Conservation (phyloP, 2,888 invertebrate genomes). For the Caenorhabditis sp. region DNA sequence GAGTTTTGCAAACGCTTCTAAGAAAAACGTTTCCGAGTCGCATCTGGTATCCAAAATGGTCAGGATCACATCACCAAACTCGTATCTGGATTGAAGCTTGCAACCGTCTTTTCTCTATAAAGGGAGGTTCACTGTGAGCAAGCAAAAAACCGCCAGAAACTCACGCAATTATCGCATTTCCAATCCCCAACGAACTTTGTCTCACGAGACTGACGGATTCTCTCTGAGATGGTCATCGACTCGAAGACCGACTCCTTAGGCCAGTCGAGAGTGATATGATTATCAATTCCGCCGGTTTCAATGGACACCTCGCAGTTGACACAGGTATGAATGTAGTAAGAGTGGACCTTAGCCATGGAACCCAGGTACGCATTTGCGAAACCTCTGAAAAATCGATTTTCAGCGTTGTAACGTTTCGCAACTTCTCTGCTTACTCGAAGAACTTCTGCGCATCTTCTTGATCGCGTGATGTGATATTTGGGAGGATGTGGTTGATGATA, state of each 20-base stretch:
- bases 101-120: not conserved
- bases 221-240: not conserved
- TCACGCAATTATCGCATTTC: not conserved
- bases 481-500: not conserved
- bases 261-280: not conserved
- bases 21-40: not conserved
- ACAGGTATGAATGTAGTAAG: not conserved
- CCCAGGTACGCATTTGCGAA: not conserved
- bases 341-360: not conserved
- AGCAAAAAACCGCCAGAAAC: too few relatives aligned
- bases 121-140: too few relatives aligned
- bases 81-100: not conserved
- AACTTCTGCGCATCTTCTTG: slow-evolving; percentile 26
- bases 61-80: not conserved
- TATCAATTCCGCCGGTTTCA: not conserved
- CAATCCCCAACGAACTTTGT: not conserved
- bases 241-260: not conserved
- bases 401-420: too few relatives aligned
- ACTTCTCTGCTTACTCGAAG: too few relatives aligned
- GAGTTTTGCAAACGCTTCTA: too few relatives aligned
- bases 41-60: not conserved
- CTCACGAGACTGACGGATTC: not conserved
- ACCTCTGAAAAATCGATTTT: not conserved
- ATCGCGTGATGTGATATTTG: too few relatives aligned
- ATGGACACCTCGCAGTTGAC: not conserved